phyloP scores from a whole-genome alignment of 2,113 vertebrate genomes.

The Corydoras sp. region DNA sequence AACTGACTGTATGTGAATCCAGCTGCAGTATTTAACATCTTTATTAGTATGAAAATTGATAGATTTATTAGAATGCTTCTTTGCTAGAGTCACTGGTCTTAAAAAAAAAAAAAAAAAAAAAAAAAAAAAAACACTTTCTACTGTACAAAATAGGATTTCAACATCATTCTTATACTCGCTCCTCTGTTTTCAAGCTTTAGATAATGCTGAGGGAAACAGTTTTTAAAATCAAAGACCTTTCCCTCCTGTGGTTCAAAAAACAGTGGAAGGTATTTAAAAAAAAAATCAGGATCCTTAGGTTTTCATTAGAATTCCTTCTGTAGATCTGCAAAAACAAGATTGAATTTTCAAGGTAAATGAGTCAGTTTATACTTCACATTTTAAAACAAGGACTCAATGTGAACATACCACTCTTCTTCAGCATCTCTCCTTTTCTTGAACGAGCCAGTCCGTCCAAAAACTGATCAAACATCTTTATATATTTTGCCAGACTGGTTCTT shows the following conservation, averaged over 20 bases:
- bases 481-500: conserved; percentile 82
- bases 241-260: too few relatives aligned
- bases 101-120: too few relatives aligned
- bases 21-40: too few relatives aligned
- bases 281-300: not conserved
- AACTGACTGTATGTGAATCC: too few relatives aligned
- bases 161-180: not conserved
- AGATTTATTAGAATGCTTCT: too few relatives aligned
- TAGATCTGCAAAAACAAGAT: conserved; percentile 62
- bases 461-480: conserved; percentile 78
- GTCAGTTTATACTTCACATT: too few relatives aligned
- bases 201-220: too few relatives aligned
- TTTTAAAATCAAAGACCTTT: too few relatives aligned
- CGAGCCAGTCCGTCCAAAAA: conserved; percentile 81
- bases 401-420: conserved; percentile 75
- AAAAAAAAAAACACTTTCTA: not conserved
- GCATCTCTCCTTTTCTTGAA: conserved; percentile 72
- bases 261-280: not conserved
- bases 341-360: too few relatives aligned
- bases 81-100: too few relatives aligned
- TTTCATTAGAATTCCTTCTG: conserved; percentile 78
- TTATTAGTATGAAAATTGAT: too few relatives aligned
- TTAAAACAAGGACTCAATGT: not conserved
- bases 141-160: not conserved
- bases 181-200: not conserved